Conservation (phyloP, 1,140 invertebrate species). For the Fopius arisanus region DNA sequence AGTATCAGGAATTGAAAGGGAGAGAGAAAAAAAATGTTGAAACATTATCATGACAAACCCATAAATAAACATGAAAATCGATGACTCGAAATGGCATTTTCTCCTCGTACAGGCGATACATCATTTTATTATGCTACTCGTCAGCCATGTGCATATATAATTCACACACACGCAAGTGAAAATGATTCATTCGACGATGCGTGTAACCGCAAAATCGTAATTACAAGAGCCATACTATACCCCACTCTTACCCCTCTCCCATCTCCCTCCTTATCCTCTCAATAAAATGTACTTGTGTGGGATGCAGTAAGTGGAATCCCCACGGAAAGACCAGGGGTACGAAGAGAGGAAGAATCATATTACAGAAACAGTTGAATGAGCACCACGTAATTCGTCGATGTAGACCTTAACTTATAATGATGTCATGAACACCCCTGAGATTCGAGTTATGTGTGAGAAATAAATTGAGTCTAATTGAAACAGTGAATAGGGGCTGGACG, state of each 20-base stretch:
- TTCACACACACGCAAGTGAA: background rate
- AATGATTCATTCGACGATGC: constrained; percentile 24
- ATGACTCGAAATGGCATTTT: constrained; percentile 22
- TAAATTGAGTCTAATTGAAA: background rate
- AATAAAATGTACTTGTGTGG: background rate
- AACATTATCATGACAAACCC: background rate
- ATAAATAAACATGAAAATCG: constrained; percentile 25
- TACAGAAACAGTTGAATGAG: constrained; percentile 9
- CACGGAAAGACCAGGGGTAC: background rate
- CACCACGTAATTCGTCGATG: constrained; percentile 3
- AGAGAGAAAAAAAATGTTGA: background rate
- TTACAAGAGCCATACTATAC: constrained; percentile 17
- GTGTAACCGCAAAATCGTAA: constrained; percentile 30
- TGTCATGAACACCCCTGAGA: background rate
- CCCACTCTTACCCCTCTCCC: background rate
- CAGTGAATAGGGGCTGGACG: background rate
- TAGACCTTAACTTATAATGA: background rate
- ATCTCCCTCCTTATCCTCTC: background rate
- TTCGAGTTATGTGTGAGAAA: background rate
- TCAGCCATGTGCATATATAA: background rate
- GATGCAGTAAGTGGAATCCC: background rate
- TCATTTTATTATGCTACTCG: constrained; percentile 34
- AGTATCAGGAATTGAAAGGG: background rate
- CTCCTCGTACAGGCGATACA: constrained; percentile 30
- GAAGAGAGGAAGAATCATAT: background rate